Conservation (phyloP, 1,140 invertebrate species). For the Tribolium madens region DNA sequence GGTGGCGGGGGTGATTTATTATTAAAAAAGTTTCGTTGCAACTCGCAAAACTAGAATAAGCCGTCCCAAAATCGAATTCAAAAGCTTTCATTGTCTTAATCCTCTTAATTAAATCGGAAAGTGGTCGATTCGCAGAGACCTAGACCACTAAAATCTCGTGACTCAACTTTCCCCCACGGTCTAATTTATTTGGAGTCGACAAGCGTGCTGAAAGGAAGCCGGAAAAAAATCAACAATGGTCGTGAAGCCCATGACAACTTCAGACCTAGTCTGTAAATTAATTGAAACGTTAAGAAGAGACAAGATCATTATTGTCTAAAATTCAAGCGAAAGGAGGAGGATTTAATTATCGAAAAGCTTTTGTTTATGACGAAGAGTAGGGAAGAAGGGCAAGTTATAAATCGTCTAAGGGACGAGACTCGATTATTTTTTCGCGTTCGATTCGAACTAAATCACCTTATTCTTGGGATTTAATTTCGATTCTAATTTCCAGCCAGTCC, state of each 20-base stretch:
- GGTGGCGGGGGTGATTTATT: neutral
- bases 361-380: slow-evolving; percentile 19
- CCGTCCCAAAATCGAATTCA: slow-evolving; percentile 9
- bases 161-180: slow-evolving; percentile 1
- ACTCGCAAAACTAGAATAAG: neutral
- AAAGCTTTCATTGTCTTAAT: slow-evolving; percentile 11
- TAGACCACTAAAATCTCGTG: neutral
- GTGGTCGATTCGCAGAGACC: neutral
- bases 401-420: neutral
- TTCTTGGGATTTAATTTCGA: slow-evolving; percentile 35
- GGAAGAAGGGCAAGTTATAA: neutral
- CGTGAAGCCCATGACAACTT: slow-evolving; percentile 16
- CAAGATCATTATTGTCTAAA: slow-evolving; percentile 10
- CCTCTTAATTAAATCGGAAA: slow-evolving; percentile 27
- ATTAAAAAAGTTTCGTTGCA: too few relatives aligned
- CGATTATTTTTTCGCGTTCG: slow-evolving; percentile 27
- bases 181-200: slow-evolving; percentile 37
- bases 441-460: slow-evolving; percentile 30
- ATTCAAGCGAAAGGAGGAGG: neutral
- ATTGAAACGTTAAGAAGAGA: slow-evolving; percentile 22
- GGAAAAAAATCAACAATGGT: slow-evolving; percentile 14
- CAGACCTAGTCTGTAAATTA: slow-evolving; percentile 17
- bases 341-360: slow-evolving; percentile 25
- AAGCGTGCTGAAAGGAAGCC: slow-evolving; percentile 3
- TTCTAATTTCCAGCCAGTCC: slow-evolving; percentile 35